Conservation (phyloP, 1,140 invertebrate genomes). For the Aphaenogaster floridana region DNA sequence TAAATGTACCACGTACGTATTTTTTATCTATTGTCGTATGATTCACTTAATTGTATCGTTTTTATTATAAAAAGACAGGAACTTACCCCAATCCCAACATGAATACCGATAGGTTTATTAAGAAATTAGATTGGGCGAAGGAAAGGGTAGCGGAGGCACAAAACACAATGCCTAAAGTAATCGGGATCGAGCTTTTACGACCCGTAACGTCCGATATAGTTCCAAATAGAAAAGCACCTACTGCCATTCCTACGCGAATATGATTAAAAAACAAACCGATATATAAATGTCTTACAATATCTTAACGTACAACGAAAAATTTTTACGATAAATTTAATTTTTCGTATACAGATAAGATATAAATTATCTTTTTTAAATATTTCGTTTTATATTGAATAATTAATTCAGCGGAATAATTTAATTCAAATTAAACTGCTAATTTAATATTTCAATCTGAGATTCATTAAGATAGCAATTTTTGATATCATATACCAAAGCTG, state of each 20-base stretch:
- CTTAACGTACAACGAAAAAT: not conserved
- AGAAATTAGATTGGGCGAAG: constrained; percentile 74
- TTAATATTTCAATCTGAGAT: not conserved
- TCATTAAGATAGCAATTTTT: not conserved
- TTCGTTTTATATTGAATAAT: not conserved
- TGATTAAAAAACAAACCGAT: not conserved
- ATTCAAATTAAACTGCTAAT: not conserved
- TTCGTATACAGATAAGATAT: not conserved
- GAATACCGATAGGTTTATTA: constrained; percentile 73
- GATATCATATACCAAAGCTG: constrained; percentile 70
- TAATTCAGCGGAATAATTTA: not conserved
- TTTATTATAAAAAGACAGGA: not conserved
- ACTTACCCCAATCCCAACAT: constrained; percentile 75
- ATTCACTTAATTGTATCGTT: not conserved
- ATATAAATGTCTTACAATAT: not conserved
- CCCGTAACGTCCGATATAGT: constrained; percentile 72
- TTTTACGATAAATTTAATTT: constrained; percentile 8
- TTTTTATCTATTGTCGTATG: not conserved
- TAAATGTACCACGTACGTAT: not conserved
- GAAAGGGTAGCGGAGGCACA: constrained; percentile 70
- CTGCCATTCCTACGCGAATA: constrained; percentile 74
- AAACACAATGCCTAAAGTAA: constrained; percentile 73
- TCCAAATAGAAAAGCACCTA: constrained; percentile 76
- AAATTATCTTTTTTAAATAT: constrained; percentile 9
- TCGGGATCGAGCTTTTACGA: constrained; percentile 72